Percentiles rank a stretch among this genome's conserved stretches.
Evolutionary conservation across 2,888 invertebrate genomes (phyloP).

Genomic region (Antheraea assamensis): DNA sequence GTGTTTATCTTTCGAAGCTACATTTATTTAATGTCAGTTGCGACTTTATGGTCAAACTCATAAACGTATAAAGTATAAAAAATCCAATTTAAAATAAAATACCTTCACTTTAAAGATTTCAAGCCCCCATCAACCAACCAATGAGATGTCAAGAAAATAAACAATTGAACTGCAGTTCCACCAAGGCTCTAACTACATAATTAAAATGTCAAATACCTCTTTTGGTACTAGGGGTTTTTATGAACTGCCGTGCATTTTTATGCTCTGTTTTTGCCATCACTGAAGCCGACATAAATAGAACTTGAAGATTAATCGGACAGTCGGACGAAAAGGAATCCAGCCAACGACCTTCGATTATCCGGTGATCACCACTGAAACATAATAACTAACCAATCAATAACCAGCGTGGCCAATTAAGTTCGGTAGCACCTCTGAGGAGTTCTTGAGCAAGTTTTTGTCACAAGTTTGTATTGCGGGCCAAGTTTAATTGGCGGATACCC

Average conservation of each 20-base stretch:
- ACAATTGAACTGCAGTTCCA: constrained; percentile 34
- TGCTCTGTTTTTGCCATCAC: constrained; percentile 46
- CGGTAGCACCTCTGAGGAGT: constrained; percentile 73
- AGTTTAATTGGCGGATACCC: constrained; percentile 76
- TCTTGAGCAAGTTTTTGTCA: constrained; percentile 73
- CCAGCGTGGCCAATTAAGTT: constrained; percentile 74
- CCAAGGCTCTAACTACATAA: constrained; percentile 45
- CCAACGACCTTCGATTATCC: constrained; percentile 62
- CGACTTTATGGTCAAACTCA: no score
- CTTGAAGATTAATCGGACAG: constrained; percentile 32
- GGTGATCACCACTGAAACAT: constrained; percentile 53
- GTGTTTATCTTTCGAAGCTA: no score
- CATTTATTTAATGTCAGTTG: no score
- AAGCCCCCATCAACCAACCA: constrained; percentile 46
- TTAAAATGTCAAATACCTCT: constrained; percentile 61
- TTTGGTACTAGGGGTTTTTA: constrained; percentile 48
- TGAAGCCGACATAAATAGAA: constrained; percentile 54
- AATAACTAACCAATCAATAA: constrained; percentile 65
- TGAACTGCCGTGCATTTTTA: constrained; percentile 40
- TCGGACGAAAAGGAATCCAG: constrained; percentile 36
- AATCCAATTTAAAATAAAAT: neutral
- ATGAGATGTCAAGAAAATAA: constrained; percentile 36
- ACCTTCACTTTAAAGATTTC: constrained; percentile 27
- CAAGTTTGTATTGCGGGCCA: constrained; percentile 44
- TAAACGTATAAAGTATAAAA: neutral